These are phyloP conservation scores for Clarias batrachus DNA, from an alignment of 2,113 vertebrate genomes.

Conservation along the genomic window DNA sequence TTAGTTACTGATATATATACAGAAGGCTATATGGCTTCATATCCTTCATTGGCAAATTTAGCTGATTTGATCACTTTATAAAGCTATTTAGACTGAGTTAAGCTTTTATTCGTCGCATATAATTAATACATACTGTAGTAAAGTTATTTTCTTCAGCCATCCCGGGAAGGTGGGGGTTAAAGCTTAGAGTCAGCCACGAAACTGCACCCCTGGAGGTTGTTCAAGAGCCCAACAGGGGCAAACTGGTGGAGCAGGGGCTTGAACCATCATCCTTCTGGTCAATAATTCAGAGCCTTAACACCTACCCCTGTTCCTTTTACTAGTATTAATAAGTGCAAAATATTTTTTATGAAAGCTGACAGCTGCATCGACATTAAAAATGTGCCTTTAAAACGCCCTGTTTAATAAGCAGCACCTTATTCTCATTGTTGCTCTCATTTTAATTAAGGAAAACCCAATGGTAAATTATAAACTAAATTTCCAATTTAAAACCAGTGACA, in stretches of 20 bases:
- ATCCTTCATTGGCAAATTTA: neutral
- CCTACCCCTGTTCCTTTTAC: neutral
- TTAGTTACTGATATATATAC: neutral
- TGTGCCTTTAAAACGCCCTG: slow-evolving; percentile 5
- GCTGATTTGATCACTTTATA: neutral
- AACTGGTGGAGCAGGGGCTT: neutral
- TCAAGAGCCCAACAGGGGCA: too few relatives aligned
- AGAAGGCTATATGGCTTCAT: neutral
- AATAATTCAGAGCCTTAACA: too few relatives aligned
- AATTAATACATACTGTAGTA: too few relatives aligned
- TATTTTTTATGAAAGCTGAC: neutral
- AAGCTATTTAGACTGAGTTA: too few relatives aligned
- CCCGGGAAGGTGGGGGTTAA: too few relatives aligned
- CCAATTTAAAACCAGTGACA: slow-evolving; percentile 9
- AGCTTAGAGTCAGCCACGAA: too few relatives aligned
- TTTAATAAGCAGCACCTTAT: slow-evolving; percentile 13
- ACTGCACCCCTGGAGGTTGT: too few relatives aligned
- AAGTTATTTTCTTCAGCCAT: too few relatives aligned
- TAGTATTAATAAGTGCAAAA: neutral
- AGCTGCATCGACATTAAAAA: neutral
- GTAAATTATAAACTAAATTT: slow-evolving; percentile 7
- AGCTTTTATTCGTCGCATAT: too few relatives aligned
- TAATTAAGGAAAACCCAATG: slow-evolving; percentile 8
- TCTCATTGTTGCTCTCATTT: neutral
- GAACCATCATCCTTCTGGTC: too few relatives aligned